Base-by-base conservation (phyloP, 2,888 invertebrate species). In the Agriotes lineatus region DNA sequence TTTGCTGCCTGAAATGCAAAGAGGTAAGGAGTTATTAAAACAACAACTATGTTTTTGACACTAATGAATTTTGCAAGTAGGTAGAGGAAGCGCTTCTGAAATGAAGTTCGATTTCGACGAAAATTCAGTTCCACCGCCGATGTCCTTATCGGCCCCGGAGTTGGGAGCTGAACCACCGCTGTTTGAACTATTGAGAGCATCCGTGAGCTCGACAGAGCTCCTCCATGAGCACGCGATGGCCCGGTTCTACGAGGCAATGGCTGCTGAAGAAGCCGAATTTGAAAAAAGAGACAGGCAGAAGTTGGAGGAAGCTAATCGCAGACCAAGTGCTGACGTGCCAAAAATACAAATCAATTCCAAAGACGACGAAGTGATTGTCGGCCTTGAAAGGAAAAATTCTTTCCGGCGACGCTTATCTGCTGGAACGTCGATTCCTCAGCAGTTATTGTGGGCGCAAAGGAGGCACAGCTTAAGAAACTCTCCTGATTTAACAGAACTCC, bases 161-260 rank as follows among this genome's bases (percentile, higher is more conserved):
- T 83, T 95, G 67, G 90, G 91, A 76, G 86, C 87, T 54, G 88
- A 90, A 76, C 87, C 89, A 48, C 86, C 89, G 54, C 85, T 86
- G 39, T 85, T 88, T 50, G 85, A 87, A 59, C 84, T 85, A 1
- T 83, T 94, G 33, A 88, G 93, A 22, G 88, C 90, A 75, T 92
- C 93, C 0, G 92, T 93, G 20, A 95, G 95, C 79, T 94, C 94
- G 1, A 92, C 93, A 0, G 95, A 95, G 80, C 86, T 95, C 3
- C 86, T 95, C 0, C 94, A 94, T 81, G 94, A 94, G 81, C 88
- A 90, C 45, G 92, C 93, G 9, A 93, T 95, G 92, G 92, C 91
- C 6, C 87, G 94, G 37, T 92, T 95, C 80, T 93, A 93, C 80
- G 90, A 91, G 81, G 94, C 92, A 7, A 90, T 92, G 1, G 91